A percentile compares a stretch with the other conserved stretches of the same genome.
Evolutionary conservation across 2,797 vertebrate species (phyloP).

Genomic region (Geotrypetes seraphini): DNA sequence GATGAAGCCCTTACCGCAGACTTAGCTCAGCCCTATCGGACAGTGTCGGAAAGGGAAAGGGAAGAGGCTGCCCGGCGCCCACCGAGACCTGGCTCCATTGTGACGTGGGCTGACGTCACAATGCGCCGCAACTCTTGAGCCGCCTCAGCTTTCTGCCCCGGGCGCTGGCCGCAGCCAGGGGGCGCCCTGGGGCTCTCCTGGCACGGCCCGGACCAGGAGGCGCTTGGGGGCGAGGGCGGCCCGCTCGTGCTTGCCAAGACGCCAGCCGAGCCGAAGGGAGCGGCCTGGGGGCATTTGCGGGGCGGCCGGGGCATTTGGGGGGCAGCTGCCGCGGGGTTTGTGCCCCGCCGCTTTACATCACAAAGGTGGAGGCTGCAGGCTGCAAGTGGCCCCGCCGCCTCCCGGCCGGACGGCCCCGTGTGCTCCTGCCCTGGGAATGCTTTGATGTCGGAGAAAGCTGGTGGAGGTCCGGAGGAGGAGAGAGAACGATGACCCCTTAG

Average conservation of each 20-base stretch:
- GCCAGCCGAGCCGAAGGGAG: no score
- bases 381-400: slow-evolving; percentile 23
- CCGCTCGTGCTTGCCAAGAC: no score
- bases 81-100: slow-evolving; percentile 21
- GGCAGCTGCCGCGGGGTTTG: not conserved
- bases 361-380: slow-evolving; percentile 19
- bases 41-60: slow-evolving; percentile 3
- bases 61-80: slow-evolving; percentile 7
- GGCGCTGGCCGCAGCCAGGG: no score
- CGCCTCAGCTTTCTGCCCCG: not conserved
- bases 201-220: no score
- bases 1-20: slow-evolving; percentile 25
- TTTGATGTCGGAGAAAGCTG: slow-evolving; percentile 18
- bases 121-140: no score
- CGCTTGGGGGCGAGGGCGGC: no score
- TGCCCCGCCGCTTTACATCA: slow-evolving; percentile 25
- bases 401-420: slow-evolving; percentile 5
- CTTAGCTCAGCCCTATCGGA: not conserved
- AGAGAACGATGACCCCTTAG: slow-evolving; percentile 13
- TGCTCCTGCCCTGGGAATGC: slow-evolving; percentile 25
- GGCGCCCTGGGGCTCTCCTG: no score
- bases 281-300: no score
- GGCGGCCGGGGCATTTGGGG: not conserved
- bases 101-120: slow-evolving; percentile 39
- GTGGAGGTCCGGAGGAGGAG: slow-evolving; percentile 24